Evolutionary conservation across 2,797 vertebrate genomes (phyloP), one percentile per base, ranked within the genome.

Genomic region (Schizothorax lantsangensis): DNA sequence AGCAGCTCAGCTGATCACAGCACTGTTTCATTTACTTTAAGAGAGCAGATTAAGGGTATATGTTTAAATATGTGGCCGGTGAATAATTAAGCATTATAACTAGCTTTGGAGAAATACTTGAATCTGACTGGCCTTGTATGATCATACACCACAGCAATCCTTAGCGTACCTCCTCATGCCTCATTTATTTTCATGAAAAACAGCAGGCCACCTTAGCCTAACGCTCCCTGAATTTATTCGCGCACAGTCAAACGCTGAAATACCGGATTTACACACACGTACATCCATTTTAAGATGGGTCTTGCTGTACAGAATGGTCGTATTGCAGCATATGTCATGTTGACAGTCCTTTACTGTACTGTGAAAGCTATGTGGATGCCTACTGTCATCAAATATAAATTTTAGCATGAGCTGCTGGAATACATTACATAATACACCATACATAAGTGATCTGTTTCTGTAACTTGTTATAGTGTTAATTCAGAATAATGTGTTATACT

Each of bases 1-100:
- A 79, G 26, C 77, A 72, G 66, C 84, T 79, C 84, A 47, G 77
- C 59, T 80, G 75, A 85, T 85, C 84, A 80, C 47, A 54, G 83
- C 45, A 49, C 83, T 78, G 52, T 85, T 85, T 80, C 84, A 38
- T 85, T 85, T 85, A 72, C 84, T 73, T 85, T 62, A 72, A 59
- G 84, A 79, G 52, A 80, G 84, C 84, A 80, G 84, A 85, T 85
- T 85, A 81, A 85, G 66, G 38, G 84, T n/a, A 66, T 85, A 66
- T 45, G 77, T 85, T 85, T 72, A 85, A 85, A 72, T 71, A 40
- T 36, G 21, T 17, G 49, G 66, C 77, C 66, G 4, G 49, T 59
- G 77, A 85, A 85, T 69, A 72, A 85, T 72, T 38, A 33, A 43
- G 49, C 66, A 72, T 85, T 85, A 80, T 85, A 85, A 62, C 77